Evolutionary conservation across 2,888 invertebrate genomes (phyloP), one percentile per base, ranked within the genome.

Genomic region (Dugesia japonica): DNA sequence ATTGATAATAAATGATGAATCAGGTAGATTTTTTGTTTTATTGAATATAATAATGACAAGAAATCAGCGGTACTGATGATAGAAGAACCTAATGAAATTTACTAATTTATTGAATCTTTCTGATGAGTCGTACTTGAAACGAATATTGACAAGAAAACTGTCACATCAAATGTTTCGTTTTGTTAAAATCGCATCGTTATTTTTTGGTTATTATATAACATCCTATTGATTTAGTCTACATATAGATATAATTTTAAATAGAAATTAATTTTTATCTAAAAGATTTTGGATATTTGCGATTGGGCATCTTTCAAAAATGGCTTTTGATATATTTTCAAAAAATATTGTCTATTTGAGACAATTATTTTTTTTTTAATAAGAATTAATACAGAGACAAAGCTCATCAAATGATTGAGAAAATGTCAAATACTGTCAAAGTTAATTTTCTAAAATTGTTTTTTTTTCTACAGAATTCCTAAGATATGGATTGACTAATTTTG

Each of bases 381-480:
- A 38, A 38, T 13, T 38, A 9, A 56, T n/a, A 56, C 23, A 56
- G 9, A 56, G 56, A 56, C 56, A 56, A 56, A 56, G 56, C 56
- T 56, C 56, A 56, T 56, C 56, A 56, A 56, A 13, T 56, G 56
- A 56, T 56, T 56, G 56, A 56, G 56, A n/a, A 56, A 13, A 56
- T 56, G 56, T 56, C 56, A 56, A 56, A 56, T 56, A 4, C 56
- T 56, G 56, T 56, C 56, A 56, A 56, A 56, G 56, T 56, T n/a
- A 56, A 56, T 56, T 56, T 56, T 13, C 56, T 20, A 56, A 56
- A 56, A 56, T 56, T 56, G 56, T 56, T 56, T n/a, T 56, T 56
- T 56, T 56, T 56, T 56, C 20, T 13, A 13, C n/a, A 20, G 23
- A 56, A 56, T 13, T 56, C 7, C 23, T 56, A 56, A 56, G 23